Percentiles rank a stretch among this genome's conserved stretches.
phyloP scores from a whole-genome alignment of 1,140 invertebrate genomes.

The Scylla paramamosain region DNA sequence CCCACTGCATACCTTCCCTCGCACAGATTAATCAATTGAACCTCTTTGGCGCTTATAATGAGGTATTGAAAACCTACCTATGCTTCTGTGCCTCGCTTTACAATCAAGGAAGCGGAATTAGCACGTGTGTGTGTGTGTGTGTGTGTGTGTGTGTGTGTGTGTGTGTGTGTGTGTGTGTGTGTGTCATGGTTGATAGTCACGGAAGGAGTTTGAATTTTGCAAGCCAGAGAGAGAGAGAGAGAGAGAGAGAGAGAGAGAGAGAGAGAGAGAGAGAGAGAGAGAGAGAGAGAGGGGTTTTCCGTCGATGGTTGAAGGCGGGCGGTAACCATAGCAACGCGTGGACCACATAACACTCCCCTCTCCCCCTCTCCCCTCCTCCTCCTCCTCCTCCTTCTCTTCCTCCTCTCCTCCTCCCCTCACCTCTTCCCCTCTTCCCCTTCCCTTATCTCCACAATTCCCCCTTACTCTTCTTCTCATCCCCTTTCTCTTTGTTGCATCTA shows the following conservation, averaged over 20 bases:
- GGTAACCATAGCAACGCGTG: not conserved
- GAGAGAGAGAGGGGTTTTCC: not conserved
- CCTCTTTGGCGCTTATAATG: too few relatives aligned
- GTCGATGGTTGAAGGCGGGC: not conserved
- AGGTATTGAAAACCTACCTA: too few relatives aligned
- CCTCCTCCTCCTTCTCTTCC: not conserved
- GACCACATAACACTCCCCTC: not conserved
- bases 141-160: too few relatives aligned
- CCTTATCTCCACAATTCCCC: not conserved
- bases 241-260: conserved; percentile 8
- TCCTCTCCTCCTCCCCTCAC: not conserved
- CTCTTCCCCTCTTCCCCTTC: not conserved
- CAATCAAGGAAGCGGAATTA: too few relatives aligned
- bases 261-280: conserved; percentile 1
- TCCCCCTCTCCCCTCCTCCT: not conserved
- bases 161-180: too few relatives aligned
- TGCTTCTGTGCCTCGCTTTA: too few relatives aligned
- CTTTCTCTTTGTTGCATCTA: not conserved
- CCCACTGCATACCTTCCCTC: too few relatives aligned
- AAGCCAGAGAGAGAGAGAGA: not conserved
- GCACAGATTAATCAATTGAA: too few relatives aligned
- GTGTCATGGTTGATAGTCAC: too few relatives aligned
- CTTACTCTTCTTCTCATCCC: not conserved
- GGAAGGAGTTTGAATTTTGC: too few relatives aligned
- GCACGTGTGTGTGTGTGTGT: too few relatives aligned